Percentiles rank a stretch among this genome's conserved stretches.
Evolutionary conservation across 2,113 vertebrate genomes (phyloP).

Genomic region (Toxostoma redivivum): DNA sequence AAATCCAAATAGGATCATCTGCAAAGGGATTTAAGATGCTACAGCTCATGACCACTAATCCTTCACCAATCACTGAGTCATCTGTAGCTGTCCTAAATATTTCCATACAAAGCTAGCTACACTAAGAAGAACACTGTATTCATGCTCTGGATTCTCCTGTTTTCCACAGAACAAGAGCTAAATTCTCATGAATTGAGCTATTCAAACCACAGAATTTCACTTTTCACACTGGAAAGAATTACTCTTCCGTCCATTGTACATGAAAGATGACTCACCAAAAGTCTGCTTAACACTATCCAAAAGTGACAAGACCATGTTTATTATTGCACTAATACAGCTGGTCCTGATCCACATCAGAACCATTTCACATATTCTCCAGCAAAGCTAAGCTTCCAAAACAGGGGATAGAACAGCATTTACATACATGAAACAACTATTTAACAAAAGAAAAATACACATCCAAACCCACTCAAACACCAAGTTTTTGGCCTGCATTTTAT

Average conservation of each 20-base stretch:
- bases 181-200: neutral
- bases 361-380: neutral
- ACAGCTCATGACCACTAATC: neutral
- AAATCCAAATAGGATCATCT: neutral
- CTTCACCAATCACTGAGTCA: neutral
- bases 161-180: neutral
- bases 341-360: neutral
- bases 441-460: neutral
- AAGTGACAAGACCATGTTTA: neutral
- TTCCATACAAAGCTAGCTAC: neutral
- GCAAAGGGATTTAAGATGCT: neutral
- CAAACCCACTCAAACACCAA: neutral
- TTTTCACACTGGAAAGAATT: neutral
- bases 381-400: neutral
- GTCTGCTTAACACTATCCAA: neutral
- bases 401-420: neutral
- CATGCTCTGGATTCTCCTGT: neutral
- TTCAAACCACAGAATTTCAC: constrained; percentile 2
- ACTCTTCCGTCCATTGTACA: neutral
- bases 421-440: neutral
- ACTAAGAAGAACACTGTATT: neutral
- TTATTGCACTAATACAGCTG: neutral
- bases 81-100: neutral
- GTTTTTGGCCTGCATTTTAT: neutral
- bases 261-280: neutral